Conservation (phyloP, 2,888 invertebrate species). For the Antitype chi region DNA sequence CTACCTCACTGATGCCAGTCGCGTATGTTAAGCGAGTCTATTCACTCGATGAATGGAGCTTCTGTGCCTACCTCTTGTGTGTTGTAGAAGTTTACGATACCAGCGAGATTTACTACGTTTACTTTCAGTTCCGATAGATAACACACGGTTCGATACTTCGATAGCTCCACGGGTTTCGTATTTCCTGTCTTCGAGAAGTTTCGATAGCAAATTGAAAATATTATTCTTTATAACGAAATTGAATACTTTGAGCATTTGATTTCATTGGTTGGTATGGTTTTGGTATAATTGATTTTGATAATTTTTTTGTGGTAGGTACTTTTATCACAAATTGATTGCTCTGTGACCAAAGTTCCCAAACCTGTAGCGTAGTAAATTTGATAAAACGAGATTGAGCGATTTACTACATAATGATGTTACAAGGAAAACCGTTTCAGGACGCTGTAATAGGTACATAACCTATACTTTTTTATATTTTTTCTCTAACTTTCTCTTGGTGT, state of each 20-base stretch:
- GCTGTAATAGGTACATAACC: background rate
- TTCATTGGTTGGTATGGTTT: background rate
- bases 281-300: background rate
- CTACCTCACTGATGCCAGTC: background rate
- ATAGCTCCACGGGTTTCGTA: slow-evolving; percentile 12
- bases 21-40: background rate
- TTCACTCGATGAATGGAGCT: background rate
- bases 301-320: background rate
- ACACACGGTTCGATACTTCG: slow-evolving; percentile 1
- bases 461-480: background rate
- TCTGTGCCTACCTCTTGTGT: slow-evolving; percentile 4
- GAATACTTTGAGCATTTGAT: background rate
- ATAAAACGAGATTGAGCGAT: background rate
- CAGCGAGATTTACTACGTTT: slow-evolving; percentile 41
- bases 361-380: background rate
- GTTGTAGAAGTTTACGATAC: slow-evolving; percentile 26
- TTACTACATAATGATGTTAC: background rate
- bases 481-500: background rate
- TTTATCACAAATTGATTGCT: background rate
- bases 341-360: background rate
- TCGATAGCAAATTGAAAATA: background rate
- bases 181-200: slow-evolving; percentile 4
- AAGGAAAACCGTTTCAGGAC: background rate
- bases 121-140: slow-evolving; percentile 32
- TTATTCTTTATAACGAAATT: slow-evolving; percentile 1